These are phyloP conservation scores for Chrysomela aeneicollis DNA, from an alignment of 2,888 invertebrate species.

Conservation along the genomic window DNA sequence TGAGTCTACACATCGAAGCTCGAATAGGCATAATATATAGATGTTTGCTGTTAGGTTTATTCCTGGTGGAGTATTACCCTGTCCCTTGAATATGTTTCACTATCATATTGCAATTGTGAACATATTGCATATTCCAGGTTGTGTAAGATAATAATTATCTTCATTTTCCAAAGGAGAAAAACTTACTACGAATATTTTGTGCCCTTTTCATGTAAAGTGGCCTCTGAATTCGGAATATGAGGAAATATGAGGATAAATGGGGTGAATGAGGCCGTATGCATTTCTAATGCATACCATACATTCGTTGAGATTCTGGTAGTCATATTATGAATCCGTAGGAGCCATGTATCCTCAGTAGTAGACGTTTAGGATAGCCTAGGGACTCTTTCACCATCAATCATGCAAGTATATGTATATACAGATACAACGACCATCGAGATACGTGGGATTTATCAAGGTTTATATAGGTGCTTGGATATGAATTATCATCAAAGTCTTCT, in stretches of 20 bases:
- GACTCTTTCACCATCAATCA: slow-evolving; percentile 46
- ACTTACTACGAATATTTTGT: too few species aligned
- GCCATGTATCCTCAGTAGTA: slow-evolving; percentile 53
- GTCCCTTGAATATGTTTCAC: too few species aligned
- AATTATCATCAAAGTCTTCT: background rate
- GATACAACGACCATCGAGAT: slow-evolving; percentile 13
- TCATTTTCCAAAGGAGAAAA: too few species aligned
- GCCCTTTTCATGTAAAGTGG: too few species aligned
- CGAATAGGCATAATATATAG: too few species aligned
- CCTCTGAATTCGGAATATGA: too few species aligned
- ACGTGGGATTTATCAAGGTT: slow-evolving; percentile 1
- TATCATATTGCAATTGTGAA: too few species aligned
- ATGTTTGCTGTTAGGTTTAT: too few species aligned
- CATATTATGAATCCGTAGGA: slow-evolving; percentile 48
- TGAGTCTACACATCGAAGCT: too few species aligned
- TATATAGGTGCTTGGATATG: background rate
- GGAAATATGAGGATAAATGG: slow-evolving; percentile 4
- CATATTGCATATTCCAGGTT: too few species aligned
- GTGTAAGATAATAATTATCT: too few species aligned
- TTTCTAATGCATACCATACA: slow-evolving; percentile 49
- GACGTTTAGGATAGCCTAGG: slow-evolving; percentile 51
- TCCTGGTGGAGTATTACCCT: too few species aligned
- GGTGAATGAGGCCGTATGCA: slow-evolving; percentile 49
- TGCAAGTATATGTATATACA: slow-evolving; percentile 11
- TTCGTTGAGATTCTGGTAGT: slow-evolving; percentile 48